phyloP scores from a whole-genome alignment of 2,113 vertebrate species.

The Etheostoma spectabile region DNA sequence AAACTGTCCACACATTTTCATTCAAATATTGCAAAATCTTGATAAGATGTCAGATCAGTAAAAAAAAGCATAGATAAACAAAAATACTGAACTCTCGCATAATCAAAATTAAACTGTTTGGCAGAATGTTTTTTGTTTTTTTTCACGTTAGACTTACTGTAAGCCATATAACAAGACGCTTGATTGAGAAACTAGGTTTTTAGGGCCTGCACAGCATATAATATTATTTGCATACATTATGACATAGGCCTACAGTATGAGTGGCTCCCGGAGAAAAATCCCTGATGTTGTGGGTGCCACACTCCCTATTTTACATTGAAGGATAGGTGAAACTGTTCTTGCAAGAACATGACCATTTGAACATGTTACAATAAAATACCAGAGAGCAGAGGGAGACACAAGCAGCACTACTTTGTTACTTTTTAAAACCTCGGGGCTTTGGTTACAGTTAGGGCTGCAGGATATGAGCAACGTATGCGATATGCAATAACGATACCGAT shows the following conservation, averaged over 20 bases:
- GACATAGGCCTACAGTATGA: background rate
- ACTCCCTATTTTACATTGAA: background rate
- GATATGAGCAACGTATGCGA: too few species aligned
- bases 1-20: background rate
- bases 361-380: background rate
- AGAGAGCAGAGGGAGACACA: background rate
- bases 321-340: background rate
- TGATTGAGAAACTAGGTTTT: background rate
- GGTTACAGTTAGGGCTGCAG: too few species aligned
- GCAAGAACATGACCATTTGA: background rate
- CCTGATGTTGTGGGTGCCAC: background rate
- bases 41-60: background rate
- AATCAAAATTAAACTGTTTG: too few species aligned
- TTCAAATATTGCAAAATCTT: background rate
- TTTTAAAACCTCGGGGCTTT: background rate
- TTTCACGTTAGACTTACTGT: too few species aligned
- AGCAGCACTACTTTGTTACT: background rate
- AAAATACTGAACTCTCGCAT: background rate
- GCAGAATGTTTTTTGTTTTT: too few species aligned
- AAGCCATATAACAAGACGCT: too few species aligned
- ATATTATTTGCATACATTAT: background rate
- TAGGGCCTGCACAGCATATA: background rate
- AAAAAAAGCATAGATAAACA: background rate
- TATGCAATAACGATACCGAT: too few species aligned
- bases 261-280: background rate